Evolutionary conservation across 1,140 invertebrate species (phyloP).

Genomic region (Onthophagus taurus): DNA sequence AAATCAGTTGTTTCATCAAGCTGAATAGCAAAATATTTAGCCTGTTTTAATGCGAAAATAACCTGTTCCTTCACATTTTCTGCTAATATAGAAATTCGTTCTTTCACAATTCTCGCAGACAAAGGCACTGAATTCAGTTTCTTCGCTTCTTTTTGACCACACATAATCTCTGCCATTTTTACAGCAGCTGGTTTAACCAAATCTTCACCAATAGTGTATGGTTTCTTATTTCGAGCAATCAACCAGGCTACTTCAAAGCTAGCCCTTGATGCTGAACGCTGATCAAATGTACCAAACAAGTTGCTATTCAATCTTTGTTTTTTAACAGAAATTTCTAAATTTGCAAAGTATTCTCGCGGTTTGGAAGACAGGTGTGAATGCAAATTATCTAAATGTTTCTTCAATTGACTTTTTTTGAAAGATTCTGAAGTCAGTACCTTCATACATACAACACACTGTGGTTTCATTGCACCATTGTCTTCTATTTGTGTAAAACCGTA

Average conservation of each 20-base stretch:
- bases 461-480: constrained; percentile 22
- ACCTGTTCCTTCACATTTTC: constrained; percentile 5
- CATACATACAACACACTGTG: constrained; percentile 24
- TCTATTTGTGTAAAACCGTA: constrained; percentile 22
- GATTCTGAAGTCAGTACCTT: constrained; percentile 23
- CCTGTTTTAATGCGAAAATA: constrained; percentile 5
- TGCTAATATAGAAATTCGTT: constrained; percentile 18
- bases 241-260: no score
- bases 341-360: constrained; percentile 21
- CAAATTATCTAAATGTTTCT: constrained; percentile 22
- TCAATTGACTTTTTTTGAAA: constrained; percentile 25
- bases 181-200: constrained; percentile 20
- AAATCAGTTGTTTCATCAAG: constrained; percentile 16
- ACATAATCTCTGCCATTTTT: constrained; percentile 19
- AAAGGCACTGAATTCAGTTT: constrained; percentile 24
- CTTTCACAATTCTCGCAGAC: constrained; percentile 21
- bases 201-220: constrained; percentile 21
- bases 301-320: constrained; percentile 21
- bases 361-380: constrained; percentile 19
- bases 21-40: constrained; percentile 13
- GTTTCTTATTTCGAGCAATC: constrained; percentile 22
- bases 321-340: constrained; percentile 21
- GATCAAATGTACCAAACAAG: constrained; percentile 21
- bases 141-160: constrained; percentile 20
- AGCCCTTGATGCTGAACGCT: constrained; percentile 25